Percentiles rank a stretch among this genome's conserved stretches.
phyloP scores from a whole-genome alignment of 1,140 invertebrate species.

The Macrotrachela quadricornifera region DNA sequence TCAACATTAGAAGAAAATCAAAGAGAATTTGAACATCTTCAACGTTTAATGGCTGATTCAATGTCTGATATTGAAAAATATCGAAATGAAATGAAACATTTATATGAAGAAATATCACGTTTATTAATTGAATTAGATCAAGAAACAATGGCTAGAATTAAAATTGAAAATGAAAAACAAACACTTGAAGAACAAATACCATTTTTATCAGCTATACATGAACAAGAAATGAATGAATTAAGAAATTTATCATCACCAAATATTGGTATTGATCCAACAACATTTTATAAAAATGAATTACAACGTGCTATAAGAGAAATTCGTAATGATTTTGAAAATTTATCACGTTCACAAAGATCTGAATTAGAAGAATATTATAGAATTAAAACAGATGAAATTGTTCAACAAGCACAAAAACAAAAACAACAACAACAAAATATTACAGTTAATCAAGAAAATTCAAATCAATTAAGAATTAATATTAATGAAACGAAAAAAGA shows the following conservation, averaged over 20 bases:
- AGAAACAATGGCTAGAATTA: slow-evolving; percentile 25
- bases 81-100: slow-evolving; percentile 7
- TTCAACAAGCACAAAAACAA: slow-evolving; percentile 2
- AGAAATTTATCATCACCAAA: background rate
- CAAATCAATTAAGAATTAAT: too few species aligned
- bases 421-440: background rate
- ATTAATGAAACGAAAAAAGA: too few species aligned
- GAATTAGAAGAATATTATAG: slow-evolving; percentile 8
- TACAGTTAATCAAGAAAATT: too few species aligned
- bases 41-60: slow-evolving; percentile 2
- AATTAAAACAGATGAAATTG: slow-evolving; percentile 7
- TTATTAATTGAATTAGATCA: slow-evolving; percentile 26
- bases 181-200: slow-evolving; percentile 31
- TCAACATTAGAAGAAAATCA: slow-evolving; percentile 4
- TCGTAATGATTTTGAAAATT: slow-evolving; percentile 6
- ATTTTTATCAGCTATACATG: slow-evolving; percentile 22
- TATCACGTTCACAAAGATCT: background rate
- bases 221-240: slow-evolving; percentile 9
- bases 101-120: slow-evolving; percentile 12
- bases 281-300: slow-evolving; percentile 7
- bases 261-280: slow-evolving; percentile 4
- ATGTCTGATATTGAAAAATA: slow-evolving; percentile 5
- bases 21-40: slow-evolving; percentile 1
- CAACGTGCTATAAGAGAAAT: slow-evolving; percentile 9
- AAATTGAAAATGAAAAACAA: slow-evolving; percentile 32